Evolutionary conservation across 1,140 invertebrate species (phyloP), one percentile per base, ranked within the genome.

Genomic region (Rhyacophila brunnea): DNA sequence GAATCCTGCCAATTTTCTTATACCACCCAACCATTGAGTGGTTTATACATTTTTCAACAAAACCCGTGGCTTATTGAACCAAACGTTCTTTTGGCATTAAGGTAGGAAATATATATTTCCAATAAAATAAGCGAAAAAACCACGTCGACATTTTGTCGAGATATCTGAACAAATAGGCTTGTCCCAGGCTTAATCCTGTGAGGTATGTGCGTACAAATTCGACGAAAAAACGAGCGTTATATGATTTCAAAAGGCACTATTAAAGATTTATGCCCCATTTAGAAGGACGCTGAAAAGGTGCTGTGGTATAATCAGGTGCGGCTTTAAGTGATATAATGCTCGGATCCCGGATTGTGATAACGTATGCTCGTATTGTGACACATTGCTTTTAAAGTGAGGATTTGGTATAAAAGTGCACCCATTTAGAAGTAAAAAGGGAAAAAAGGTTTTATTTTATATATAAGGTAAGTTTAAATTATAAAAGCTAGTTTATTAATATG

Each of bases 131-230:
- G 48, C 44, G 47, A 48, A 62, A 47, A 48, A 51, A 28, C 43
- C 6, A 32, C 11, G 23, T 17, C 52, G 53, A 51, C 51, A 54
- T 62, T 63, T 50, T 59, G 52, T 59, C 56, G 42, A 35, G 55
- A 63, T 63, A 63, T 63, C 50, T 51, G 46, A 42, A 63, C 61
- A 63, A 63, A 63, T 63, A 54, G 58, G 58, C 32, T 40, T 54
- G 51, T 35, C 43, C 45, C 43, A 13, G 11, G 20, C 51, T 48
- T 54, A 59, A 52, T 51, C 56, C 56, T 20, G 14, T 18, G 19
- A 44, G 20, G 34, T 28, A 28, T 28, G 23, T 9, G 23, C 23
- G 23, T 28, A 28, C 23, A 28, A 28, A 28, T 28, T 28, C 23
- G 23, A 28, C 23, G 23, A 28, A 28, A 28, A 28, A 28, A 28